Base-by-base conservation (phyloP, 1,140 invertebrate species). In the Sinella curviseta region DNA sequence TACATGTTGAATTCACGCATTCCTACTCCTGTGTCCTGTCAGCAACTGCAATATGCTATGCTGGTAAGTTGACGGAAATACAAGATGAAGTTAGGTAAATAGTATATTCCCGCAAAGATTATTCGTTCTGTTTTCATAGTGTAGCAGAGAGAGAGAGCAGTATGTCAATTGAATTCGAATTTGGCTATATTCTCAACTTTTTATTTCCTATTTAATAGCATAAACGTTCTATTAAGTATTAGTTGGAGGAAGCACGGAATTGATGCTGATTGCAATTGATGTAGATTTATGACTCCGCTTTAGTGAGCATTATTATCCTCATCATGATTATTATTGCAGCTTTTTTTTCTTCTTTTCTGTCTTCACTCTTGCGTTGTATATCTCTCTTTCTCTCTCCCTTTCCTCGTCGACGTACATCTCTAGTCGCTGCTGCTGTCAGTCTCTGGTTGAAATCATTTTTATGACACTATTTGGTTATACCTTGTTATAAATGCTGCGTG, bases 121-220 rank as follows among this genome's bases (percentile, higher is more conserved):
- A n/a, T n/a, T n/a, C n/a, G n/a, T n/a, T 48, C 39, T 48, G 8
- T 48, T 12, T 48, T 48, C 20, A 8, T 48, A 8, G 39, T 48
- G 20, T 8, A 12, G 8, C 39, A 48, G 8, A 48, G 20, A 48
- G 57, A n/a, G 12, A 8, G 4, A 30, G 24, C 65, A 70, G 65
- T 24, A 31, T 70, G 65, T 70, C 65, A 70, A 70, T 70, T 70
- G 65, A 70, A 70, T 70, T 70, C 65, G 30, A 70, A 70, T 70
- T 70, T 70, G 65, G 65, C 12, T n/a, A 70, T 70, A 70, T 70
- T 70, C 65, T 70, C 28, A n/a, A 30, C 26, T 30, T 70, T 70
- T 70, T 31, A 30, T 70, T 31, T 33, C 26, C 31, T n/a, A 31
- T 70, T 70, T 70, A 70, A 31, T 70, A 70, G 65, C 65, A 31